Evolutionary conservation across 2,888 invertebrate species (phyloP).

Genomic region (Alloscopus bannaensis): DNA sequence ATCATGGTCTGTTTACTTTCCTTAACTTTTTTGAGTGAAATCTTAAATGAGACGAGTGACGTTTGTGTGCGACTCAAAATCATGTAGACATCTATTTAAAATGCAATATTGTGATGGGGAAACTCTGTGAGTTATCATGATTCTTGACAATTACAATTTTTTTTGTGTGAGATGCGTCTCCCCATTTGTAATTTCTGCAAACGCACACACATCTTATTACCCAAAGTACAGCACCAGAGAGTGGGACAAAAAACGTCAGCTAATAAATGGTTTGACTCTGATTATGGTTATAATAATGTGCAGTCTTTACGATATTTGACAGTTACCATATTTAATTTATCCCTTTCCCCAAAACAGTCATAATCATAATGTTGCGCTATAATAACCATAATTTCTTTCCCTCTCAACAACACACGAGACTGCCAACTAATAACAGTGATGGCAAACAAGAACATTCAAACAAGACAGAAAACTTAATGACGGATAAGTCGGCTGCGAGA

Average conservation of each 20-base stretch:
- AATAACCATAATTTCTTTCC: constrained; percentile 47
- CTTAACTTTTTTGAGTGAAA: too few relatives aligned
- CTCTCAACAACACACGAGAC: constrained; percentile 24
- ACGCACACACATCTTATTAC: background rate
- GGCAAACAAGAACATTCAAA: constrained; percentile 44
- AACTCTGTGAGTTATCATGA: constrained; percentile 14
- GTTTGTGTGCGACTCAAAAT: background rate
- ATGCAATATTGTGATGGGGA: background rate
- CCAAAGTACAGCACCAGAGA: background rate
- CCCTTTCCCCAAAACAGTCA: constrained; percentile 51
- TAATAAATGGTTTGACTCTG: constrained; percentile 23
- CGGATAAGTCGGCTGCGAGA: constrained; percentile 3
- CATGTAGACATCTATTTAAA: background rate
- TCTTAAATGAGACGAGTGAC: background rate
- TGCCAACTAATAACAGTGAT: constrained; percentile 54
- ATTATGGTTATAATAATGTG: constrained; percentile 4
- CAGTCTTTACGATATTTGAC: constrained; percentile 63
- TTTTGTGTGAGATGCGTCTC: constrained; percentile 4
- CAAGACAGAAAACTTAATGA: constrained; percentile 30
- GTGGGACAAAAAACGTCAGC: background rate
- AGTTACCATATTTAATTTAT: constrained; percentile 69
- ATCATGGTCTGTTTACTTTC: background rate
- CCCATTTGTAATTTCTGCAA: background rate
- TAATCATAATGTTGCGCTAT: constrained; percentile 44
- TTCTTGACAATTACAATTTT: constrained; percentile 32